Evolutionary conservation across 2,797 vertebrate species (phyloP).

Genomic region (Champsocephalus esox): DNA sequence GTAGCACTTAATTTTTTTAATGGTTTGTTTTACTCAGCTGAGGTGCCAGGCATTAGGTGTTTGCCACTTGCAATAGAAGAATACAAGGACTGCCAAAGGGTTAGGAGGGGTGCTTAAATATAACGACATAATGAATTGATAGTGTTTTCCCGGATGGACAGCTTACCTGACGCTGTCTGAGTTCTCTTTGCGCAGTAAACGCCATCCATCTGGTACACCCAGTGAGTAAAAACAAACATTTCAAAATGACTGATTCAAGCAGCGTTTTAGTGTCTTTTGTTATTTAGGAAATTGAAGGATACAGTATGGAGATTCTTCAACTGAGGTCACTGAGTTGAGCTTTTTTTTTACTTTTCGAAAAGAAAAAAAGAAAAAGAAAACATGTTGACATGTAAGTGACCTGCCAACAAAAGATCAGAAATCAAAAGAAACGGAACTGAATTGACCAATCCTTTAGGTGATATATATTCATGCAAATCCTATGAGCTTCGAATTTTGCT

Average conservation of each 20-base stretch:
- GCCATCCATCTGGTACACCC: constrained; percentile 61
- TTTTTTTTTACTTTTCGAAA: constrained; percentile 81
- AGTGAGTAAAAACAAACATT: constrained; percentile 62
- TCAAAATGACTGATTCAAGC: constrained; percentile 44
- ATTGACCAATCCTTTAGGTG: constrained; percentile 97
- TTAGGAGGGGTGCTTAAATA: constrained; percentile 40
- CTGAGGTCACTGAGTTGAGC: constrained; percentile 97
- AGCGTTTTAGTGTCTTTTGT: constrained; percentile 46
- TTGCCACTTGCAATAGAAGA: constrained; percentile 32
- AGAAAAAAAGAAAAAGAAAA: constrained; percentile 38
- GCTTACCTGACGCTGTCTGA: constrained; percentile 55
- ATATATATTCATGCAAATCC: constrained; percentile 60
- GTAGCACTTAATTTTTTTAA: constrained; percentile 10
- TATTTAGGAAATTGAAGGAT: constrained; percentile 80
- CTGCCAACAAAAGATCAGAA: constrained; percentile 87
- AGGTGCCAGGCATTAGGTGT: constrained; percentile 54
- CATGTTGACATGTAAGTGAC: constrained; percentile 95
- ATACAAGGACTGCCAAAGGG: constrained; percentile 30
- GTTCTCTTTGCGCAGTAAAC: constrained; percentile 56
- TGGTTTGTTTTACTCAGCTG: constrained; percentile 47
- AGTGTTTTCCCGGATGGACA: constrained; percentile 39
- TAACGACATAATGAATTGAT: constrained; percentile 24
- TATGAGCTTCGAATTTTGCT: constrained; percentile 4
- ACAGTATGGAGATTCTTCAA: constrained; percentile 99
- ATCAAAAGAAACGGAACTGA: constrained; percentile 81